These are phyloP conservation scores for Clostera curtula DNA, from an alignment of 2,888 invertebrate genomes.

Conservation along the genomic window DNA sequence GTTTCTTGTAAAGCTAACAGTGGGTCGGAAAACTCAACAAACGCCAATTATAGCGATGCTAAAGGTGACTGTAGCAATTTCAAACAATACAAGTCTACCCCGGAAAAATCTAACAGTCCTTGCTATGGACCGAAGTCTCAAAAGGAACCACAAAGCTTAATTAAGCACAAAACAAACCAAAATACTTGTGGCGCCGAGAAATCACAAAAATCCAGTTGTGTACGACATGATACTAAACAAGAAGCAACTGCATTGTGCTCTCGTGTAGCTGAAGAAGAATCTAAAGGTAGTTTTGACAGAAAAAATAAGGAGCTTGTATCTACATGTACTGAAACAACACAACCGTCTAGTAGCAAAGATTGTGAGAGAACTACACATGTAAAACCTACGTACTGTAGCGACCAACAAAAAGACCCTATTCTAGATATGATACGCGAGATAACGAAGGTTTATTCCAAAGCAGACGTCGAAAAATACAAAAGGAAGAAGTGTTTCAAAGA, in stretches of 20 bases:
- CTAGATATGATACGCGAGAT: constrained; percentile 55
- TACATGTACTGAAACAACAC: constrained; percentile 2
- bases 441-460: constrained; percentile 59
- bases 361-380: no score
- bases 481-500: constrained; percentile 61
- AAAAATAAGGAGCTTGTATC: not conserved
- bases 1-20: no score
- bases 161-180: not conserved
- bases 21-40: no score
- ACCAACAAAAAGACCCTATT: constrained; percentile 33
- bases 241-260: not conserved
- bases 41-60: no score
- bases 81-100: no score
- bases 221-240: no score
- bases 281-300: constrained; percentile 1
- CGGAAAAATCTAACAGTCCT: no score
- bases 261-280: not conserved
- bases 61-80: no score
- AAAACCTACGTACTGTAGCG: constrained; percentile 1
- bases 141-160: no score
- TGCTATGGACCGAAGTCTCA: no score
- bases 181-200: constrained; percentile 8
- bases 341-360: no score
- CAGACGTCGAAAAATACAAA: constrained; percentile 40
- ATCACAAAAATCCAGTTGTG: constrained; percentile 10